phyloP scores from a whole-genome alignment of 2,888 invertebrate genomes.

The Eurois occulta region DNA sequence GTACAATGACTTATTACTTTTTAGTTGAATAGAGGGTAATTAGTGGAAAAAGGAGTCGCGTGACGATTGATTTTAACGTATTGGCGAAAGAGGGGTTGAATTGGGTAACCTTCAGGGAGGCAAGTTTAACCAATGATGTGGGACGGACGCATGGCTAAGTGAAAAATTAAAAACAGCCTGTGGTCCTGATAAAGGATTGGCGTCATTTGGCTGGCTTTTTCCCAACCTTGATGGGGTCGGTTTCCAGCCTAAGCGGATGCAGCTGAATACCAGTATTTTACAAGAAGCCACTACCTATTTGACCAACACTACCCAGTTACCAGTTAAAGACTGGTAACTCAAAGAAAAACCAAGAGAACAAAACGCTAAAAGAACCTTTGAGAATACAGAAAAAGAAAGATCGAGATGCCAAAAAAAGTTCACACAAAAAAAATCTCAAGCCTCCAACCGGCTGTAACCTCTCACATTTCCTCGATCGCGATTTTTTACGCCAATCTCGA shows the following conservation, averaged over 20 bases:
- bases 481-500: slow-evolving; percentile 84
- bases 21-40: slow-evolving; percentile 33
- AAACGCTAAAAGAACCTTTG: not conserved
- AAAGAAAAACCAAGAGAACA: not conserved
- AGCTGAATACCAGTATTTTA: not conserved
- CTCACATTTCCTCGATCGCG: slow-evolving; percentile 81
- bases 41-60: slow-evolving; percentile 1
- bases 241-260: not conserved
- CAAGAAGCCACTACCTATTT: not conserved
- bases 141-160: not conserved
- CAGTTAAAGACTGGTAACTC: not conserved
- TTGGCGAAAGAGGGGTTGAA: not conserved
- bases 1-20: slow-evolving; percentile 46
- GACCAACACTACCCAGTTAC: not conserved
- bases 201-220: not conserved
- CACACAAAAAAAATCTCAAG: slow-evolving; percentile 57
- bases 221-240: not conserved
- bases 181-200: not conserved
- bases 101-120: not conserved
- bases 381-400: slow-evolving; percentile 38
- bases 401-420: slow-evolving; percentile 47
- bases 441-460: slow-evolving; percentile 68
- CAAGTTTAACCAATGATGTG: not conserved
- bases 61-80: slow-evolving; percentile 10
- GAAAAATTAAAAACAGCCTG: not conserved